Conservation (phyloP, 1,140 invertebrate species). For the Theocolax elegans region DNA sequence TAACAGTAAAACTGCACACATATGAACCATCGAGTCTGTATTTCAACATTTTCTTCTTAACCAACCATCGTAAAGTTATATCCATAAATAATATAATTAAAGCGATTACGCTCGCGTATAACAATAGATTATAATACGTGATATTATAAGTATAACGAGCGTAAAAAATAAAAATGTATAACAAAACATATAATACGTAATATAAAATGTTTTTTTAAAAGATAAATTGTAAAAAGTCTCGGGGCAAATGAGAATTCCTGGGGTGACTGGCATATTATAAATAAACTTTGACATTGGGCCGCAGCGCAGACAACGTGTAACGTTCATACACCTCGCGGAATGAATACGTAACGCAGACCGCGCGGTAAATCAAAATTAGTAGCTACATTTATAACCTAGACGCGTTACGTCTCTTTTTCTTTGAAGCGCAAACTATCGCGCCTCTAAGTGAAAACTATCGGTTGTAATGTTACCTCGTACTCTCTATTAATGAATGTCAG, state of each 20-base stretch:
- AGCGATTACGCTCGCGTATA: too few species aligned
- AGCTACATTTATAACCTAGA: slow-evolving; percentile 6
- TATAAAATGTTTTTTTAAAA: too few species aligned
- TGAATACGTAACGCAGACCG: slow-evolving; percentile 15
- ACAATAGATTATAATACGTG: too few species aligned
- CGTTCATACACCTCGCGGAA: neutral
- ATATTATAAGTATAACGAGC: too few species aligned
- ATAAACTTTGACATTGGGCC: slow-evolving; percentile 23
- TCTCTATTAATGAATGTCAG: slow-evolving; percentile 14
- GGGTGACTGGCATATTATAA: neutral
- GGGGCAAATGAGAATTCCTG: neutral
- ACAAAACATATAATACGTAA: too few species aligned
- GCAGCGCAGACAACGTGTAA: neutral
- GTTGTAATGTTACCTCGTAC: neutral
- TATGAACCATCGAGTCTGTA: too few species aligned
- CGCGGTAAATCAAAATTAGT: slow-evolving; percentile 24
- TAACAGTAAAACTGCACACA: too few species aligned
- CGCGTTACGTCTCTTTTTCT: neutral
- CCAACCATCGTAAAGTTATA: too few species aligned
- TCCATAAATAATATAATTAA: too few species aligned
- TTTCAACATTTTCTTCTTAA: too few species aligned
- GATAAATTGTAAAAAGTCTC: slow-evolving; percentile 6
- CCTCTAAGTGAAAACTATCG: slow-evolving; percentile 23
- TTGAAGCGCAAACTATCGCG: neutral
- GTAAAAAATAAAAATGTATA: too few species aligned